phyloP scores from a whole-genome alignment of 1,140 invertebrate genomes.

The Drosophila nasuta region DNA sequence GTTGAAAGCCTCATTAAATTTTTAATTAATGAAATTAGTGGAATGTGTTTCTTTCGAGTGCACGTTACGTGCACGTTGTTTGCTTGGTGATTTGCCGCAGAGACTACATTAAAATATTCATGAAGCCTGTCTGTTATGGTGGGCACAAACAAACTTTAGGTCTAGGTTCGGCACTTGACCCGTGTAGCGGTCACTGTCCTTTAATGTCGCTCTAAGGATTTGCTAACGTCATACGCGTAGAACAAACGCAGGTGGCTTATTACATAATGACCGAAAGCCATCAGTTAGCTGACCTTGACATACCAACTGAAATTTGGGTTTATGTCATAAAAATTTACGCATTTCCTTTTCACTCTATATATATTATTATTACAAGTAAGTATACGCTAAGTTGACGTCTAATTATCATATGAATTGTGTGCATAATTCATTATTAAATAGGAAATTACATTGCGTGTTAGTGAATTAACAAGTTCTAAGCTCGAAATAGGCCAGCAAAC shows the following conservation, averaged over 20 bases:
- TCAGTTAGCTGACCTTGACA: slow-evolving; percentile 44
- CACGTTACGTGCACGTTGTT: slow-evolving; percentile 13
- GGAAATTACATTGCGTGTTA: slow-evolving; percentile 73
- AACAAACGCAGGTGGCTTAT: slow-evolving; percentile 25
- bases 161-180: neutral
- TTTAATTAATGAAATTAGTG: slow-evolving; percentile 77
- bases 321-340: slow-evolving; percentile 36
- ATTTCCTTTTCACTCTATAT: slow-evolving; percentile 11
- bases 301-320: slow-evolving; percentile 23
- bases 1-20: slow-evolving; percentile 77
- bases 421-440: slow-evolving; percentile 49
- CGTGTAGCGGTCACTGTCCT: slow-evolving; percentile 39
- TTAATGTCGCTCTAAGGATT: slow-evolving; percentile 40
- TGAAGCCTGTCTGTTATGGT: slow-evolving; percentile 2
- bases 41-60: slow-evolving; percentile 43
- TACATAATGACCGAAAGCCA: slow-evolving; percentile 5
- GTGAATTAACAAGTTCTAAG: slow-evolving; percentile 54
- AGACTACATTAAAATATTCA: slow-evolving; percentile 27
- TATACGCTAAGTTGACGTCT: slow-evolving; percentile 5
- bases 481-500: slow-evolving; percentile 7
- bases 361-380: slow-evolving; percentile 26
- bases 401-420: slow-evolving; percentile 53
- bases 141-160: neutral
- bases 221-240: slow-evolving; percentile 19
- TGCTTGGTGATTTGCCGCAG: slow-evolving; percentile 35